Evolutionary conservation across 2,113 vertebrate genomes (phyloP).

Genomic region (Azemiops feae): DNA sequence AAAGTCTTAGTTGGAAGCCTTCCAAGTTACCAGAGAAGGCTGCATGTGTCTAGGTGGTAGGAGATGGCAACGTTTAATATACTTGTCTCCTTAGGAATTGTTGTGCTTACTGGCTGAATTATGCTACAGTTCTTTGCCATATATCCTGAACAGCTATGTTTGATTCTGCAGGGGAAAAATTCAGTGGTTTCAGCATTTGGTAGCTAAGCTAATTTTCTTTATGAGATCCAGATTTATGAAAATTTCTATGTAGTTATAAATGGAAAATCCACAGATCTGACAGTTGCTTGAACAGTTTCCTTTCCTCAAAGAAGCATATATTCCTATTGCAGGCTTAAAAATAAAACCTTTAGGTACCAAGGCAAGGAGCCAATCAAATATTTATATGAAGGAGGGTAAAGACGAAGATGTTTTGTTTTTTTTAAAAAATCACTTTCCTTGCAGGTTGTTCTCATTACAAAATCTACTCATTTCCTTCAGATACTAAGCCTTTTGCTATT

Average conservation of each 20-base stretch:
- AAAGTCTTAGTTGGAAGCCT: neutral
- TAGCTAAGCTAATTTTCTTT: conserved; percentile 50
- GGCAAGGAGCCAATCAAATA: neutral
- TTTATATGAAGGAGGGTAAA: neutral
- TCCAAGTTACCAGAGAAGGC: neutral
- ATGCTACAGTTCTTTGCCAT: conserved; percentile 20
- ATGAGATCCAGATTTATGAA: conserved; percentile 57
- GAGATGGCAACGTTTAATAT: conserved; percentile 21
- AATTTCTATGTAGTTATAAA: conserved; percentile 27
- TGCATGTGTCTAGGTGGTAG: neutral
- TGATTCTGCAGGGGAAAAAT: conserved; percentile 40
- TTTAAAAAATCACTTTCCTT: neutral
- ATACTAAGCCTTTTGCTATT: neutral
- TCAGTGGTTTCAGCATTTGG: conserved; percentile 54
- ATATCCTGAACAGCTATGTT: conserved; percentile 31
- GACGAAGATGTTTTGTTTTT: neutral
- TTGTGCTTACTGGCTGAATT: conserved; percentile 8
- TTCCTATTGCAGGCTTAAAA: neutral
- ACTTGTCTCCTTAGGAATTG: conserved; percentile 3
- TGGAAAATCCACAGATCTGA: conserved; percentile 18
- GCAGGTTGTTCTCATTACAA: neutral
- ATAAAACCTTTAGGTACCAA: neutral
- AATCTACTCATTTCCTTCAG: neutral
- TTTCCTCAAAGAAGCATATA: neutral
- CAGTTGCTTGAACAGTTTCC: neutral